Evolutionary conservation across 2,888 invertebrate genomes (phyloP).

Genomic region (Protodeltote pygarga): DNA sequence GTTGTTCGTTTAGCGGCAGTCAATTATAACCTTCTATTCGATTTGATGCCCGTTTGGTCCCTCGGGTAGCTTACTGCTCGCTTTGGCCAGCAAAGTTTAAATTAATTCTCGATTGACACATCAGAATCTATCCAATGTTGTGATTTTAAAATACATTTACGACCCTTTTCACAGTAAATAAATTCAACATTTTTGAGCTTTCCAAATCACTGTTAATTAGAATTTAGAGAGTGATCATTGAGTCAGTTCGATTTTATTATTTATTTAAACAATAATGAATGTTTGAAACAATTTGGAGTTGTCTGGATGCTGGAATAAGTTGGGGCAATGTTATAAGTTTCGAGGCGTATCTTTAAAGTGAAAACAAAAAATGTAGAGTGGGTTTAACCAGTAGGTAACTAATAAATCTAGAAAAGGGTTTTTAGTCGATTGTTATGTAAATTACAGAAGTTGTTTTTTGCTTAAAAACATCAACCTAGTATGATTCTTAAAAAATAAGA

Average conservation of each 20-base stretch:
- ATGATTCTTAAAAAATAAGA: too few relatives aligned
- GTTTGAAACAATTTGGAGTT: too few relatives aligned
- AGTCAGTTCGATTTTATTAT: conserved; percentile 5
- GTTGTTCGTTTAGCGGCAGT: conserved; percentile 72
- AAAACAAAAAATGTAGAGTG: neutral
- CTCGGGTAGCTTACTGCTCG: conserved; percentile 74
- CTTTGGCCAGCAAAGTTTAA: conserved; percentile 82
- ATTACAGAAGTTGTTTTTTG: neutral
- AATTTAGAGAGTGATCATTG: conserved; percentile 26
- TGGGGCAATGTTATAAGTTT: too few relatives aligned
- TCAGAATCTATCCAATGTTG: conserved; percentile 72
- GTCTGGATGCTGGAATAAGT: too few relatives aligned
- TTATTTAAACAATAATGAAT: too few relatives aligned
- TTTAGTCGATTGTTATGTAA: neutral
- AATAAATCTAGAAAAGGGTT: neutral
- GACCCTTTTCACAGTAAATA: conserved; percentile 60
- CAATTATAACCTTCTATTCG: conserved; percentile 84
- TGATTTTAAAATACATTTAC: conserved; percentile 74
- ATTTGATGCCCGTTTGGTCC: conserved; percentile 81
- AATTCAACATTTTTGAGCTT: conserved; percentile 45
- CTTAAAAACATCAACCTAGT: too few relatives aligned
- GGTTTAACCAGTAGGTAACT: too few relatives aligned
- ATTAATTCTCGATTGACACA: conserved; percentile 84
- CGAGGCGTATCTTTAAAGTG: too few relatives aligned
- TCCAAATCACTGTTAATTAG: conserved; percentile 22